These are phyloP conservation scores for Bombus confusus DNA, from an alignment of 1,140 invertebrate genomes.

Conservation along the genomic window DNA sequence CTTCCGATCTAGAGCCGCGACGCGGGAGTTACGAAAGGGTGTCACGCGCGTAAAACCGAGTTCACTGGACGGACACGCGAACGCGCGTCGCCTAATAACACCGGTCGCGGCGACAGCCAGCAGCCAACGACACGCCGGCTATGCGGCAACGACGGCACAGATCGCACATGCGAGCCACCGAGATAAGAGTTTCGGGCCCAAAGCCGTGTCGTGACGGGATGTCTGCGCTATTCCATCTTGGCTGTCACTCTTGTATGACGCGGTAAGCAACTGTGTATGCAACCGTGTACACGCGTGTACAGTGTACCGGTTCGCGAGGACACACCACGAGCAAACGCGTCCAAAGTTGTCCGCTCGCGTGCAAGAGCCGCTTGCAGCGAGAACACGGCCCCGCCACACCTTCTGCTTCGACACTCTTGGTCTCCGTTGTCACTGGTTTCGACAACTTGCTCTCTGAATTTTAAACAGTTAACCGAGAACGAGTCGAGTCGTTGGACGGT, in stretches of 20 bases:
- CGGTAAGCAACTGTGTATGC: neutral
- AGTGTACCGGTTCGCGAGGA: neutral
- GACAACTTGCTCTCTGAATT: neutral
- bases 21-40: constrained; percentile 36
- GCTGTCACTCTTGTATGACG: constrained; percentile 56
- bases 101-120: constrained; percentile 2
- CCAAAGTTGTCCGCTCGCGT: constrained; percentile 38
- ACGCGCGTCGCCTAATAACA: constrained; percentile 72
- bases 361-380: constrained; percentile 30
- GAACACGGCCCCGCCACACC: constrained; percentile 28
- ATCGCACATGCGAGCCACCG: constrained; percentile 72
- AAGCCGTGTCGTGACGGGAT: constrained; percentile 74
- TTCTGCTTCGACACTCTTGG: constrained; percentile 22
- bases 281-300: neutral
- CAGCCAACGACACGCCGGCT: neutral
- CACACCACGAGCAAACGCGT: constrained; percentile 13
- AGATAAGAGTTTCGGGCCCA: constrained; percentile 73
- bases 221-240: constrained; percentile 59
- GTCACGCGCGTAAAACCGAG: constrained; percentile 45
- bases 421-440: neutral
- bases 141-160: constrained; percentile 21
- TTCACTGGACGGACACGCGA: constrained; percentile 72
- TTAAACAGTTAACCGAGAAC: neutral
- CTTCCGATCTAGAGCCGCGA: constrained; percentile 11
- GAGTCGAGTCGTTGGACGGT: too few species aligned